Evolutionary conservation across 2,113 vertebrate species (phyloP).

Genomic region (Felis catus): DNA sequence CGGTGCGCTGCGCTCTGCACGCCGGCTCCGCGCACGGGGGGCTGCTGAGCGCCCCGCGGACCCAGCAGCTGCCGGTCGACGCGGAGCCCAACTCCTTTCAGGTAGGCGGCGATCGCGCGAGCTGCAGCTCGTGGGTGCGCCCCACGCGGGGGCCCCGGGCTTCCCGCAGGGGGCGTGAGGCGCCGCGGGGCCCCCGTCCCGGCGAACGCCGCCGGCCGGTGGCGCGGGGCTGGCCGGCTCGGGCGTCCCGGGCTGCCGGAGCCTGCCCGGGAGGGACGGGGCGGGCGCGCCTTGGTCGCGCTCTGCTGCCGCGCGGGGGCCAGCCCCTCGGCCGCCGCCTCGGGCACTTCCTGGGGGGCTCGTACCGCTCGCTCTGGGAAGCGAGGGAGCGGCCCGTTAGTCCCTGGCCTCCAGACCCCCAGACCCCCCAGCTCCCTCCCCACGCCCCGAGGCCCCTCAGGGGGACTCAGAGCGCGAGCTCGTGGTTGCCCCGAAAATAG

Average conservation of each 20-base stretch:
- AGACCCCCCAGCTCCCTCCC: not conserved
- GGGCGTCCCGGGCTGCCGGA: not conserved
- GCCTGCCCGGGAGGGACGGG: not conserved
- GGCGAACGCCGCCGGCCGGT: not conserved
- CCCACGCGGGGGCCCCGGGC: not conserved
- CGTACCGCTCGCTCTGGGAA: not conserved
- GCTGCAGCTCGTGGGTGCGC: not conserved
- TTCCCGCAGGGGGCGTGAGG: not conserved
- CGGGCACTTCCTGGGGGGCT: not conserved
- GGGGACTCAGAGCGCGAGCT: not conserved
- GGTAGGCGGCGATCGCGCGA: slow-evolving; percentile 12
- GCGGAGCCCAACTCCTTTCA: not conserved
- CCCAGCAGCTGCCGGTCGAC: not conserved
- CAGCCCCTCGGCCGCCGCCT: not conserved
- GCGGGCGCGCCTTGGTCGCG: not conserved
- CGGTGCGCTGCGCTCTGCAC: not conserved
- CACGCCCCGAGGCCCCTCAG: not conserved
- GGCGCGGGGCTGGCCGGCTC: not conserved
- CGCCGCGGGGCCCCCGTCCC: not conserved
- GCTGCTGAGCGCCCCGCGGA: not conserved
- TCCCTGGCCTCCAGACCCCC: not conserved
- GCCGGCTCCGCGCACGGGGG: not conserved
- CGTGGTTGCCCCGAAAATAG: not conserved
- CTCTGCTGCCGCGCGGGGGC: not conserved
- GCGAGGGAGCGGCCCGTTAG: not conserved